A percentile compares a stretch with the other conserved stretches of the same genome.
Evolutionary conservation across 2,113 vertebrate genomes (phyloP).

Genomic region (Sakesphorus luctuosus): DNA sequence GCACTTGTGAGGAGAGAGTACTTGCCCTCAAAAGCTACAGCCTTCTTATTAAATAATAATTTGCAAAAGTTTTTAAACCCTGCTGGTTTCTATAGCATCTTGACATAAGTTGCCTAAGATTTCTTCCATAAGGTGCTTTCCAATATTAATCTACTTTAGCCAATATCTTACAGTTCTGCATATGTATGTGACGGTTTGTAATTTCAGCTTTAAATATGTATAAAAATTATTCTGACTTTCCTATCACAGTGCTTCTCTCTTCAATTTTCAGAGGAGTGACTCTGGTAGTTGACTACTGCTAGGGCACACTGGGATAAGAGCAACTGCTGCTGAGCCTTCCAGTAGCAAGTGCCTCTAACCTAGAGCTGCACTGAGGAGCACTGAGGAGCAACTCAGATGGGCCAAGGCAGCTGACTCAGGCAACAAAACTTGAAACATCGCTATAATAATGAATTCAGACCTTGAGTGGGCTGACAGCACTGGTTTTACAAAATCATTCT

Average conservation of each 20-base stretch:
- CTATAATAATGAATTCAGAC: constrained; percentile 45
- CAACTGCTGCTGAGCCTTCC: not conserved
- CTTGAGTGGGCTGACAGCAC: not conserved
- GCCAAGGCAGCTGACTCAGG: not conserved
- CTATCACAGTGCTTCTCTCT: not conserved
- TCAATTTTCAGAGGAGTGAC: not conserved
- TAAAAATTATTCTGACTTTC: constrained; percentile 45
- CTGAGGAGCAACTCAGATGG: not conserved
- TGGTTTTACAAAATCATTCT: constrained; percentile 20
- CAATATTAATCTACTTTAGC: constrained; percentile 62
- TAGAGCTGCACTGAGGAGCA: not conserved
- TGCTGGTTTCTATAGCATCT: constrained; percentile 45
- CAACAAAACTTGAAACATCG: constrained; percentile 14
- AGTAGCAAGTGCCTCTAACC: not conserved
- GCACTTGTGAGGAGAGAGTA: not conserved
- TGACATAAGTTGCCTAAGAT: constrained; percentile 37
- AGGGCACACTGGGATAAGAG: not conserved
- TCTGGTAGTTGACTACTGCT: not conserved
- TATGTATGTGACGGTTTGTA: constrained; percentile 30
- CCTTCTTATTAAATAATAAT: constrained; percentile 29
- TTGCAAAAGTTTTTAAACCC: constrained; percentile 48
- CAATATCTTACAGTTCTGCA: constrained; percentile 40
- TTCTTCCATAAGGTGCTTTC: constrained; percentile 62
- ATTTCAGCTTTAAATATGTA: constrained; percentile 35
- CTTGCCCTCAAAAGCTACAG: not conserved